These are phyloP conservation scores for Donacobius atricapilla DNA, from an alignment of 2,113 vertebrate genomes.

Conservation along the genomic window DNA sequence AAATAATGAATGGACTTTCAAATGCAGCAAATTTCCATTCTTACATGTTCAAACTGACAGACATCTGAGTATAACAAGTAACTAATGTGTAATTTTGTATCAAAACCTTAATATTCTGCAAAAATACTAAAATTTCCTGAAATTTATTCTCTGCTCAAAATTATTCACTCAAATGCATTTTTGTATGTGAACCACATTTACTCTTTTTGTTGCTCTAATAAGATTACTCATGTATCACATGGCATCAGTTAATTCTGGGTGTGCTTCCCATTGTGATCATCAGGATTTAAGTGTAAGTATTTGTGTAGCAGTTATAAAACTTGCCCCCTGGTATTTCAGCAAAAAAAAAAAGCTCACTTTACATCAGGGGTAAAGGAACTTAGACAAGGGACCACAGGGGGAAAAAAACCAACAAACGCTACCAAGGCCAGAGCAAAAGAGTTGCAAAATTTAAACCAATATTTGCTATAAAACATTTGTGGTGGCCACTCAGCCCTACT, in stretches of 20 bases:
- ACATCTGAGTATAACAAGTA: not conserved
- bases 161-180: not conserved
- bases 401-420: not conserved
- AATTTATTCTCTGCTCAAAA: not conserved
- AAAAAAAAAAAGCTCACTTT: not conserved
- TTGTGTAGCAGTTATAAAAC: not conserved
- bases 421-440: slow-evolving; percentile 13
- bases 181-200: not conserved
- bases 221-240: slow-evolving; percentile 22
- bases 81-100: not conserved
- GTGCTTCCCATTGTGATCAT: slow-evolving; percentile 7
- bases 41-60: not conserved
- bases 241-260: slow-evolving; percentile 14
- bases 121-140: not conserved
- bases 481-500: not conserved
- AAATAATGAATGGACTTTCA: not conserved
- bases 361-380: not conserved
- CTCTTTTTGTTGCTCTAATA: not conserved
- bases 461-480: slow-evolving; percentile 38
- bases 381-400: not conserved
- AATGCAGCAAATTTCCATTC: not conserved
- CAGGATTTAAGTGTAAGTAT: not conserved
- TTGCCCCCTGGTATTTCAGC: not conserved
- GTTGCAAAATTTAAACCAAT: slow-evolving; percentile 56
- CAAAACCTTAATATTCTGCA: not conserved